phyloP scores from a whole-genome alignment of 2,113 vertebrate genomes.

The Plotosus lineatus region DNA sequence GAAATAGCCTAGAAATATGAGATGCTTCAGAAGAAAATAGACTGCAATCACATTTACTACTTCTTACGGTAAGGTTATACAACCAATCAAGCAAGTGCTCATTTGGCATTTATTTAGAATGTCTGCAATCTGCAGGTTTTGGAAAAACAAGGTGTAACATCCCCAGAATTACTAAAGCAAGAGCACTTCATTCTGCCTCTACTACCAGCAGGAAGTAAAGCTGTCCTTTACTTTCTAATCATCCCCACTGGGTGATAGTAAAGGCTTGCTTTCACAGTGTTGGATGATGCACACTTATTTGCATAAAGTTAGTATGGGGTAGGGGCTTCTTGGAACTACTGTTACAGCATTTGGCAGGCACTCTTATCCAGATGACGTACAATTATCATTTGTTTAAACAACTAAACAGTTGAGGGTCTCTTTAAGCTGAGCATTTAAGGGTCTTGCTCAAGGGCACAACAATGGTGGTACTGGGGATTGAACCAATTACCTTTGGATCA shows the following conservation, averaged over 20 bases:
- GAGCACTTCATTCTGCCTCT: background rate
- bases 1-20: background rate
- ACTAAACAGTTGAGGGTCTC: too few species aligned
- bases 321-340: too few species aligned
- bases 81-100: slow-evolving; percentile 2
- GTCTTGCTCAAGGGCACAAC: too few species aligned
- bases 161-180: background rate
- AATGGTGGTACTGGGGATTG: too few species aligned
- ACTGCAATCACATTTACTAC: background rate
- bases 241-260: background rate
- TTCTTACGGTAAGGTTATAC: background rate
- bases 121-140: background rate
- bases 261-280: background rate
- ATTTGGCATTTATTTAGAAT: background rate
- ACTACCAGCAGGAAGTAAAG: background rate
- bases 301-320: too few species aligned
- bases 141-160: slow-evolving; percentile 5
- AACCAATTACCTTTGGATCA: too few species aligned
- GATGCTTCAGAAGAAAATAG: background rate
- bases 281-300: background rate
- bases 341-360: too few species aligned
- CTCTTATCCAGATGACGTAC: too few species aligned
- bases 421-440: too few species aligned
- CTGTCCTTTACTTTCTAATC: background rate
- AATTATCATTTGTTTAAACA: too few species aligned